Conservation (phyloP, 1,140 invertebrate genomes). For the Brachystomella parvula region DNA sequence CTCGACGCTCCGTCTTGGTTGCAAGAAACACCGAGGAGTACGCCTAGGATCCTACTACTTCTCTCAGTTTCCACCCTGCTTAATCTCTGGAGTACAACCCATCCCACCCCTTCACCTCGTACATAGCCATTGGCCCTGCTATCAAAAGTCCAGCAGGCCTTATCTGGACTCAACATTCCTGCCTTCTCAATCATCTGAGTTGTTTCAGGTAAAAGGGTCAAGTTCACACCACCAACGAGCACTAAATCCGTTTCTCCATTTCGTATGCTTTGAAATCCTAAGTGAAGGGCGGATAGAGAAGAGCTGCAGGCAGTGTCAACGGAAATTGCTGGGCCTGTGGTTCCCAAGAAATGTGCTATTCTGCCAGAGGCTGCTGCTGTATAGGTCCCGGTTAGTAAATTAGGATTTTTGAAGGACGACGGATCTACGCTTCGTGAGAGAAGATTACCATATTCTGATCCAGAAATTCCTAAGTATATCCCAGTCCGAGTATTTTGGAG, state of each 20-base stretch:
- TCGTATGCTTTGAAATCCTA: slow-evolving; percentile 19
- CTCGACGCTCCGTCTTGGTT: background rate
- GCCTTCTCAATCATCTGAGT: background rate
- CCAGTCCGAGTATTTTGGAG: slow-evolving; percentile 47
- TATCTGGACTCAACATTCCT: background rate
- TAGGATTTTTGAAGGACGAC: background rate
- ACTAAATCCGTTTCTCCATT: slow-evolving; percentile 14
- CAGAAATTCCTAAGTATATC: slow-evolving; percentile 46
- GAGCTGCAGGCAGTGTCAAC: slow-evolving; percentile 15
- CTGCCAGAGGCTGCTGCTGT: background rate
- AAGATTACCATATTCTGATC: background rate
- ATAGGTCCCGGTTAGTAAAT: slow-evolving; percentile 18
- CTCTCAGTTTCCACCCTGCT: background rate
- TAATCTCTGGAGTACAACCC: slow-evolving; percentile 2
- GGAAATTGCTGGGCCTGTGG: slow-evolving; percentile 22
- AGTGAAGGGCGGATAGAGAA: slow-evolving; percentile 15
- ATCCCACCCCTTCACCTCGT: background rate
- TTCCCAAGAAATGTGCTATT: slow-evolving; percentile 15
- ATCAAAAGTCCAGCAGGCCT: slow-evolving; percentile 13
- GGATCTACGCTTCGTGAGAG: too few species aligned
- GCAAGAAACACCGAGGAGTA: background rate
- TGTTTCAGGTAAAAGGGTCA: background rate
- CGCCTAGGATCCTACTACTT: background rate
- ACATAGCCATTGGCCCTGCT: slow-evolving; percentile 13
- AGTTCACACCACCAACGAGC: slow-evolving; percentile 20